phyloP scores from a whole-genome alignment of 2,888 invertebrate species.

The Bembecia ichneumoniformis region DNA sequence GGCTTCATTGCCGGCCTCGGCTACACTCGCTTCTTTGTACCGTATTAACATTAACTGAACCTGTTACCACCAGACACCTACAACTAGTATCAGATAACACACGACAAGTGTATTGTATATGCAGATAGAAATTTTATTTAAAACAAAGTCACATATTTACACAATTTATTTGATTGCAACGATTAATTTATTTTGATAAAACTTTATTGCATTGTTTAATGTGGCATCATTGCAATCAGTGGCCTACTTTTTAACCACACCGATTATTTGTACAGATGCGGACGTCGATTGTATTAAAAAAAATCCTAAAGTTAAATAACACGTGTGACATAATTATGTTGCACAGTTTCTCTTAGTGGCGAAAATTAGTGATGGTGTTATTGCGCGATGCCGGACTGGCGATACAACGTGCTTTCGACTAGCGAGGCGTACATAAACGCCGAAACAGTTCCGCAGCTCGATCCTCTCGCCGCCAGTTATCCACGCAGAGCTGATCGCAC shows the following conservation, averaged over 20 bases:
- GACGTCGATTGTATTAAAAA: conserved; percentile 42
- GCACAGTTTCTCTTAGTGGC: conserved; percentile 20
- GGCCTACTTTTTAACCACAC: conserved; percentile 22
- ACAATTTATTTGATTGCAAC: background rate
- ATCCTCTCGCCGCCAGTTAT: conserved; percentile 61
- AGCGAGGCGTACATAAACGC: conserved; percentile 63
- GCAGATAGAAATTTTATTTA: too few species aligned
- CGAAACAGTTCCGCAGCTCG: conserved; percentile 37
- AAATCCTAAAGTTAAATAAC: too few species aligned
- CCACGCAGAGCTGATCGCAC: conserved; percentile 68
- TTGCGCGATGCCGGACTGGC: conserved; percentile 68
- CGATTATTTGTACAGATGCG: conserved; percentile 39
- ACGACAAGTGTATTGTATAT: background rate
- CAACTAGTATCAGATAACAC: conserved; percentile 18
- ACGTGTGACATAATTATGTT: too few species aligned
- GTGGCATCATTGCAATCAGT: conserved; percentile 5
- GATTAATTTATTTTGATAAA: background rate
- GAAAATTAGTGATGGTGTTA: conserved; percentile 50
- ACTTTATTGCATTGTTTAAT: background rate
- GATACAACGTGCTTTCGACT: conserved; percentile 69
- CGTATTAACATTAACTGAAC: conserved; percentile 17
- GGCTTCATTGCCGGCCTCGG: conserved; percentile 9
- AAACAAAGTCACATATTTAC: too few species aligned
- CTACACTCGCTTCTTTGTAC: conserved; percentile 16
- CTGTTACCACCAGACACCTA: conserved; percentile 11